Conservation (phyloP, 1,140 invertebrate species). For the Luehdorfia chinensis region DNA sequence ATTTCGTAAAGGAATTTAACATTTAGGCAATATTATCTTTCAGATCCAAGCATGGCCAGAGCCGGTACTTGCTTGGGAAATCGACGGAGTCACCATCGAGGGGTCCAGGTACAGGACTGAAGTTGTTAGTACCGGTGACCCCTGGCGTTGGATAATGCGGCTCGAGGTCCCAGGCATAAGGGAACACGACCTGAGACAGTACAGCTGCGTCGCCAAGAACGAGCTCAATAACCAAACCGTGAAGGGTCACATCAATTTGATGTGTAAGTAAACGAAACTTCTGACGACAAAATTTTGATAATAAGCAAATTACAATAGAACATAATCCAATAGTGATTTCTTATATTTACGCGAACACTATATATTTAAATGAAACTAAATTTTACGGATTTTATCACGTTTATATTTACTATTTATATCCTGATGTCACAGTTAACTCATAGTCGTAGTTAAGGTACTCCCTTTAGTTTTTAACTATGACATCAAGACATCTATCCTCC, state of each 20-base stretch:
- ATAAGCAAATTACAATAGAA: too few species aligned
- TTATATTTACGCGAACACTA: too few species aligned
- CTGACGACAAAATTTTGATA: neutral
- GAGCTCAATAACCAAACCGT: conserved; percentile 82
- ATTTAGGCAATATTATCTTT: too few species aligned
- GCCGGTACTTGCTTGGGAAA: conserved; percentile 91
- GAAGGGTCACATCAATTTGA: conserved; percentile 85
- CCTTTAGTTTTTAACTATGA: too few species aligned
- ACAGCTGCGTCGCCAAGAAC: conserved; percentile 91
- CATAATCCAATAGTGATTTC: too few species aligned
- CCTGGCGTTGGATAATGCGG: conserved; percentile 81
- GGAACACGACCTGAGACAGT: conserved; percentile 83
- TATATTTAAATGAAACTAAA: too few species aligned
- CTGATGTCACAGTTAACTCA: too few species aligned
- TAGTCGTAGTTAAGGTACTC: too few species aligned
- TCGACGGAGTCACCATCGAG: conserved; percentile 86
- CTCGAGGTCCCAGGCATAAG: conserved; percentile 84
- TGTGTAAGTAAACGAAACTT: conserved; percentile 81
- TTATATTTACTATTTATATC: too few species aligned
- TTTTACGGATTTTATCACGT: too few species aligned
- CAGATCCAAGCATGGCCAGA: conserved; percentile 92
- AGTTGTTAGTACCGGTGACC: conserved; percentile 75
- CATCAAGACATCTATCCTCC: too few species aligned
- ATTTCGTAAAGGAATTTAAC: too few species aligned
- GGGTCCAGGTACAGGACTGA: conserved; percentile 83